Conservation (phyloP, 2,888 invertebrate genomes). For the Odontocolon sp. region DNA sequence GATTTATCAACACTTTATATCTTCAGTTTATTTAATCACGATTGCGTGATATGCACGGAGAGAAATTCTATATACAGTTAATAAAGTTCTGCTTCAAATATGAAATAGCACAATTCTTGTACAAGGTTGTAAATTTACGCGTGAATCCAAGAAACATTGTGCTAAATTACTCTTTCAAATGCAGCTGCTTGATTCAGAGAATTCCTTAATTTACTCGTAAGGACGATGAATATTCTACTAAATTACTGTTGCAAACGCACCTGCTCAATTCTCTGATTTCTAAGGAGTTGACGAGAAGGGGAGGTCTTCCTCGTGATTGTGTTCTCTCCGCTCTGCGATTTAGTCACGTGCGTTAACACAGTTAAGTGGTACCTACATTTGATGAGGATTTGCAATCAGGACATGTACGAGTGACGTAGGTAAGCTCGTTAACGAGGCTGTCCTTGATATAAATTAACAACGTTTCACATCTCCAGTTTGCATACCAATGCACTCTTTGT, state of each 20-base stretch:
- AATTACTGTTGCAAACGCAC: neutral
- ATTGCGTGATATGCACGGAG: neutral
- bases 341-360: constrained; percentile 1
- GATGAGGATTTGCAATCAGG: neutral
- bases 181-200: neutral
- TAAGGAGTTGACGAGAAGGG: neutral
- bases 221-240: neutral
- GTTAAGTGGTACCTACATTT: neutral
- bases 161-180: neutral
- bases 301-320: neutral
- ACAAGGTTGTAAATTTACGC: neutral
- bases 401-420: neutral
- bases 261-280: neutral
- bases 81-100: neutral
- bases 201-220: too few relatives aligned
- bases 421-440: too few relatives aligned
- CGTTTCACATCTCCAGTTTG: too few relatives aligned
- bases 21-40: neutral
- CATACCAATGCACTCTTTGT: too few relatives aligned
- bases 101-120: neutral
- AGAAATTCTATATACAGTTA: neutral
- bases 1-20: neutral
- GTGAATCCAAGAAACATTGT: neutral
- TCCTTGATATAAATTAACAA: too few relatives aligned
- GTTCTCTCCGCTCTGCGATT: neutral